Conservation (phyloP, 2,888 invertebrate species). For the Nephrotoma flavescens region DNA sequence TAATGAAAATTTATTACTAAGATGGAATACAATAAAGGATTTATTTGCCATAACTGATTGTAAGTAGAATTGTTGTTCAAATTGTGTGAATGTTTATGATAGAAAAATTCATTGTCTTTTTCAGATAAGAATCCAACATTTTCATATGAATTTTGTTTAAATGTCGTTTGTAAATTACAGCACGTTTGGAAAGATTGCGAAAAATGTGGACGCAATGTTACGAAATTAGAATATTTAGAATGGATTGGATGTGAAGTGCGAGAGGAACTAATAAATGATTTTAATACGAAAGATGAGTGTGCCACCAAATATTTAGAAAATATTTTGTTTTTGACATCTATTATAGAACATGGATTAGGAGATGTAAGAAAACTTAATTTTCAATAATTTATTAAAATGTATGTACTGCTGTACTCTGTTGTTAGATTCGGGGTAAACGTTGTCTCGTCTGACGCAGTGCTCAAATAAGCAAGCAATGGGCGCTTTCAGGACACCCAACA, state of each 20-base stretch:
- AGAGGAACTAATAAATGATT: background rate
- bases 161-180: conserved; percentile 6
- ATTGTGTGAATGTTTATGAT: background rate
- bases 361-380: conserved; percentile 11
- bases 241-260: conserved; percentile 1
- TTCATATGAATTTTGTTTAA: conserved; percentile 6
- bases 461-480: too few species aligned
- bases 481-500: too few species aligned
- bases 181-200: conserved; percentile 8
- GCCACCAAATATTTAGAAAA: conserved; percentile 15
- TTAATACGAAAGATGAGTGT: background rate
- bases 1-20: background rate
- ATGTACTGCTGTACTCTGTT: too few species aligned
- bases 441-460: too few species aligned
- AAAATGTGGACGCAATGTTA: background rate
- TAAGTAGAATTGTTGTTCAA: background rate
- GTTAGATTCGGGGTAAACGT: too few species aligned
- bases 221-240: background rate
- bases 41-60: background rate
- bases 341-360: conserved; percentile 20
- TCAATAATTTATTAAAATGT: too few species aligned
- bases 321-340: conserved; percentile 18
- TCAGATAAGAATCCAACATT: background rate
- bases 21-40: background rate
- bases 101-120: background rate